phyloP scores from a whole-genome alignment of 2,113 vertebrate genomes.

The Mesembrinibis cayennensis region DNA sequence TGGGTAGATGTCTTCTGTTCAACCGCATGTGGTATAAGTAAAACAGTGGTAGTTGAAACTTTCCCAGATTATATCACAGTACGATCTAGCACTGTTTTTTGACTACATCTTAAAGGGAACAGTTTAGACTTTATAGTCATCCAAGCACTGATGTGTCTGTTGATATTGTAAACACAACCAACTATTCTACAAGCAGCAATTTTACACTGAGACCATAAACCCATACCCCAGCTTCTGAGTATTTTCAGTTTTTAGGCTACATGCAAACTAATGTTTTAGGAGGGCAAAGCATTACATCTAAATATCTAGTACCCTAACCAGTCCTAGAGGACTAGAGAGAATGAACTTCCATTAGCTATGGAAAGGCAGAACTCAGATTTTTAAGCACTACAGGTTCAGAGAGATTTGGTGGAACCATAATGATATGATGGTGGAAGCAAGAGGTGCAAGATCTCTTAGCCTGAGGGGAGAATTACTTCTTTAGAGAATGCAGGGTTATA shows the following conservation, averaged over 20 bases:
- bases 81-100: not conserved
- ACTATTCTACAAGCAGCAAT: not conserved
- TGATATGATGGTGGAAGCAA: not conserved
- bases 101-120: not conserved
- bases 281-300: not conserved
- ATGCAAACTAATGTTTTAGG: not conserved
- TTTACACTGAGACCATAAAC: not conserved
- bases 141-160: not conserved
- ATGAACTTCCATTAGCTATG: not conserved
- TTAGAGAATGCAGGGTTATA: not conserved
- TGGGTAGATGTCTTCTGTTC: not conserved
- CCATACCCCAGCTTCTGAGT: not conserved
- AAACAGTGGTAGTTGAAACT: not conserved
- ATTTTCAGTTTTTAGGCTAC: not conserved
- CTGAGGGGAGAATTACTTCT: not conserved
- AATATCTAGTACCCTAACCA: not conserved
- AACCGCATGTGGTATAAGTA: not conserved
- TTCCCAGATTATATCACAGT: not conserved
- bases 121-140: not conserved
- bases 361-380: not conserved
- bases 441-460: not conserved
- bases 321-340: not conserved
- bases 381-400: not conserved
- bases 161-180: not conserved
- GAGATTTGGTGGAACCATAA: not conserved